Conservation (phyloP, 1,140 invertebrate species). For the Drosophila ironensis region DNA sequence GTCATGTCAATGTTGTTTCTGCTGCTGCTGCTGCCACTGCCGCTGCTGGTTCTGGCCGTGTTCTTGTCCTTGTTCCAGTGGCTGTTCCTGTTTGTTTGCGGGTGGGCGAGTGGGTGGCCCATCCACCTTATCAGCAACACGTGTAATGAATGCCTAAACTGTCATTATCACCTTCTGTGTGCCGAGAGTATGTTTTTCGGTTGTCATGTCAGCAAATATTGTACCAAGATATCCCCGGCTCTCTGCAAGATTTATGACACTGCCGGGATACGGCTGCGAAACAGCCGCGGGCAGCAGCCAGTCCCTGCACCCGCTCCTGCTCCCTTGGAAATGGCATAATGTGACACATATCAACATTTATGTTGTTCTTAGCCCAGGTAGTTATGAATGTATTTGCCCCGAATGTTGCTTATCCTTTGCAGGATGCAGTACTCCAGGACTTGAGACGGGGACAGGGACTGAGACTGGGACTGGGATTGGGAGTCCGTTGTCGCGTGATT, state of each 20-base stretch:
- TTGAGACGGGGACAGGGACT: not conserved
- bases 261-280: constrained; percentile 6
- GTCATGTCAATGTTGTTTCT: constrained; percentile 59
- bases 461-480: too few relatives aligned
- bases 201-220: constrained; percentile 81
- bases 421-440: constrained; percentile 1
- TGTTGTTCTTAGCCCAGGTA: constrained; percentile 42
- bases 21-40: too few relatives aligned
- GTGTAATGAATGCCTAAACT: constrained; percentile 81
- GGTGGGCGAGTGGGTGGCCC: not conserved
- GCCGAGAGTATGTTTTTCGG: constrained; percentile 61
- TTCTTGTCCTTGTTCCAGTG: constrained; percentile 3
- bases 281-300: constrained; percentile 24
- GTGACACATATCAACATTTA: constrained; percentile 76
- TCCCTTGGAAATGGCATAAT: constrained; percentile 39
- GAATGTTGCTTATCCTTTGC: constrained; percentile 23
- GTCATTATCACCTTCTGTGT: constrained; percentile 75
- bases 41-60: constrained; percentile 8
- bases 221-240: constrained; percentile 59
- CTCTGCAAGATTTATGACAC: constrained; percentile 48
- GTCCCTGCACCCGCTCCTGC: not conserved
- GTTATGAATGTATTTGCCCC: constrained; percentile 36
- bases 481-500: constrained; percentile 1
- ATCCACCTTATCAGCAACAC: constrained; percentile 72
- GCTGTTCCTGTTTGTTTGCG: not conserved